These are phyloP conservation scores for Eupithecia pulchellata DNA, from an alignment of 2,888 invertebrate genomes.

Conservation along the genomic window DNA sequence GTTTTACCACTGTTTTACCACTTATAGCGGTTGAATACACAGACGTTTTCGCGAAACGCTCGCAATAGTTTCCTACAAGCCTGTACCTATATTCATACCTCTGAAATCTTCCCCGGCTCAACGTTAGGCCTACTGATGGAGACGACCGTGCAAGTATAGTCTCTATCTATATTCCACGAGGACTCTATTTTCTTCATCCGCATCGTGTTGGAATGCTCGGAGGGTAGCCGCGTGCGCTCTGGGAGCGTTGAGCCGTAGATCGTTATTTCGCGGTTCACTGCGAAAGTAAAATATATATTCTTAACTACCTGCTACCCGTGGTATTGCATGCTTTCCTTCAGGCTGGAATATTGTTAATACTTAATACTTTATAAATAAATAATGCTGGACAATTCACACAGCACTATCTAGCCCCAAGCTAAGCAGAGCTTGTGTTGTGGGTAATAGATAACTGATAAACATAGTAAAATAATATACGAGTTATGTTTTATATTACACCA, in stretches of 20 bases:
- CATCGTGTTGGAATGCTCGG: constrained; percentile 85
- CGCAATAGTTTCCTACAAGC: background rate
- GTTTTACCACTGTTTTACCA: no score
- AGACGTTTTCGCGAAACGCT: no score
- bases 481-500: no score
- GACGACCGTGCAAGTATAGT: constrained; percentile 89
- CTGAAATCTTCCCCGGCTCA: constrained; percentile 89
- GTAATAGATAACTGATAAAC: no score
- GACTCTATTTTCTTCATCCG: constrained; percentile 89
- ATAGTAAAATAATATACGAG: no score
- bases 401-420: no score
- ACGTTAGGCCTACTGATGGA: constrained; percentile 92
- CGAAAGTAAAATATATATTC: background rate
- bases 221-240: constrained; percentile 85
- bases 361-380: no score
- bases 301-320: no score
- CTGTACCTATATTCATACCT: constrained; percentile 70
- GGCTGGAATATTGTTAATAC: no score
- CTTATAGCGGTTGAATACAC: no score
- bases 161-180: constrained; percentile 89
- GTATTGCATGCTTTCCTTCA: background rate
- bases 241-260: constrained; percentile 72
- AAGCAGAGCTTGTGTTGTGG: no score
- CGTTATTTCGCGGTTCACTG: constrained; percentile 65
- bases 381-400: no score